Percentiles rank a stretch among this genome's conserved stretches.
phyloP scores from a whole-genome alignment of 2,888 invertebrate species.

The Allacma fusca region DNA sequence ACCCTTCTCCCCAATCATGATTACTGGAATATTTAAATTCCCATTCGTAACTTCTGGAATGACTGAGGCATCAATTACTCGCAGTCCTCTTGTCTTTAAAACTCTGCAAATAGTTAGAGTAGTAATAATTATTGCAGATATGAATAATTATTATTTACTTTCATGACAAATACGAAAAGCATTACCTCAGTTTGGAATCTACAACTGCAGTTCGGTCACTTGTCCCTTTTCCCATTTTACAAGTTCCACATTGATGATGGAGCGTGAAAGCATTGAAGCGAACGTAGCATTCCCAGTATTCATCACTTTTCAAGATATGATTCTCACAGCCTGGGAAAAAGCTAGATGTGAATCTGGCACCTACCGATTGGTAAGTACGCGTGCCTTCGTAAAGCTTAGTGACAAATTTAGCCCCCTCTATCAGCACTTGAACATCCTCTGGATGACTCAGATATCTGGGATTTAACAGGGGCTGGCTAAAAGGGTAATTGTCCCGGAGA shows the following conservation, averaged over 20 bases:
- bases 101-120: no score
- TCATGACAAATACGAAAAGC: no score
- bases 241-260: slow-evolving; percentile 50
- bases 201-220: slow-evolving; percentile 52
- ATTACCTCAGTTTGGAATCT: slow-evolving; percentile 50
- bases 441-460: slow-evolving; percentile 54
- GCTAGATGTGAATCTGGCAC: slow-evolving; percentile 41
- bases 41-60: slow-evolving; percentile 45
- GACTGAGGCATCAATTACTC: slow-evolving; percentile 38
- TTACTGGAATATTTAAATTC: slow-evolving; percentile 36
- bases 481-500: slow-evolving; percentile 50
- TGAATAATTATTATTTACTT: no score
- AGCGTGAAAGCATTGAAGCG: slow-evolving; percentile 43
- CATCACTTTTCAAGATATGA: slow-evolving; percentile 44
- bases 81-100: slow-evolving; percentile 32
- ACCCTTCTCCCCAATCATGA: slow-evolving; percentile 44
- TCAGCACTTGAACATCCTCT: slow-evolving; percentile 46
- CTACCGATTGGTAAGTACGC: slow-evolving; percentile 42
- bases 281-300: slow-evolving; percentile 50
- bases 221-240: slow-evolving; percentile 49
- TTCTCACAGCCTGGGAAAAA: slow-evolving; percentile 48
- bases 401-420: slow-evolving; percentile 33
- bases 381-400: slow-evolving; percentile 40
- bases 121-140: no score
- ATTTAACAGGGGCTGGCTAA: slow-evolving; percentile 53